Base-by-base conservation (phyloP, 2,888 invertebrate genomes). In the Scelioninae gen. 2 region DNA sequence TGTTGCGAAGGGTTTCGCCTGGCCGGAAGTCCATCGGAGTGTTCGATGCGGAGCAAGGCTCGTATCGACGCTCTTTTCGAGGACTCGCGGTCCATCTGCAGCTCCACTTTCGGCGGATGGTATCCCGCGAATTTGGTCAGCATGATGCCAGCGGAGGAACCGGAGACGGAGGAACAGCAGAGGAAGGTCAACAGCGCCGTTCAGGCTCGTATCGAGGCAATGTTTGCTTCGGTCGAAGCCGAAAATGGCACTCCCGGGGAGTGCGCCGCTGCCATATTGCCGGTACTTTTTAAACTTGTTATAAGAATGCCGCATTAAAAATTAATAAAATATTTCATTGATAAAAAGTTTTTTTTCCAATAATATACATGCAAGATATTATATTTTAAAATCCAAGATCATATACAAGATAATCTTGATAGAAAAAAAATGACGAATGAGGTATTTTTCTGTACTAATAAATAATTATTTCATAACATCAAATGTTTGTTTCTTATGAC, bases 121-220 rank as follows among this genome's bases (percentile, higher is more conserved):
- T 83, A 81, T 70, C 37, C 68, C 11, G 74, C 80, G 33, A 71
- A 58, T 28, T 48, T 48, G 41, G 45, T 46, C 2, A 50, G 31
- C 11, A 15, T 60, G 37, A 61, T 67, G 65, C 63, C 65, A 6
- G 28, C 68, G 16, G 72, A 70, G 10, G 71, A 68, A 2, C 69
- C 72, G 28, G 73, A 67, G 13, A 61, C 74, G 22, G 78, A 77
- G 0, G 78, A 88, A 19, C 84, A 84, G 45, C 84, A 85, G 74
- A 82, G 77, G 80, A 84, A 81, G 68, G 88, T 90, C 31, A 90
- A 90, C 79, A 94, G 94, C 80, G 92, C 92, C 60, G 94, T 95
- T 1, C 95, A 96, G 85, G 94, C 93, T 11, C 91, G 93, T 80
- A 95, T 96, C 85, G 95, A 95, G 84, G 91, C 92, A 79, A 93